Conservation (phyloP, 1,140 invertebrate genomes). For the Saccostrea cuccullata region DNA sequence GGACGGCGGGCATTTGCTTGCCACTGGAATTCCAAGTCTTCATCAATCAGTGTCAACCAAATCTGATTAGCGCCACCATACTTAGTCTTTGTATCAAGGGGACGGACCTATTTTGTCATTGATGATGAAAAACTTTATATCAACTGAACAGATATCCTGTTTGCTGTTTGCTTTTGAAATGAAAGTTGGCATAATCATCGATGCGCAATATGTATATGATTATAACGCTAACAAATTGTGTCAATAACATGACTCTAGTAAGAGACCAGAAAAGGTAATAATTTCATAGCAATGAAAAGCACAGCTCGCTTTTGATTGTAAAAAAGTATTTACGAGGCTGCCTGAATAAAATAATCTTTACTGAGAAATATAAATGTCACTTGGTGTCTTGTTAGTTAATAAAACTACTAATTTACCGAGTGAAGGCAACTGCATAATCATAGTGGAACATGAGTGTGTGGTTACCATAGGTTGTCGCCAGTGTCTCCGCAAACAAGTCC, state of each 20-base stretch:
- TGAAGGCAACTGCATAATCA: conserved; percentile 46
- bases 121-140: conserved; percentile 24
- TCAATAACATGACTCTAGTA: background rate
- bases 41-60: conserved; percentile 21
- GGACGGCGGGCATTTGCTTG: background rate
- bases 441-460: conserved; percentile 17
- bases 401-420: conserved; percentile 25
- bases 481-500: conserved; percentile 43
- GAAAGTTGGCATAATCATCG: background rate
- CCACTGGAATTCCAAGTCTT: conserved; percentile 21
- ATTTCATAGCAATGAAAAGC: background rate
- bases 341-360: background rate
- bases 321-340: background rate
- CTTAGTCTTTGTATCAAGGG: conserved; percentile 5
- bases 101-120: conserved; percentile 14
- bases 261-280: background rate
- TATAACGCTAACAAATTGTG: background rate
- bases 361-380: background rate
- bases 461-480: background rate
- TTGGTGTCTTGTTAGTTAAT: background rate
- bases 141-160: conserved; percentile 13
- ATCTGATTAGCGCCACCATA: background rate
- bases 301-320: background rate
- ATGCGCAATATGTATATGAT: background rate
- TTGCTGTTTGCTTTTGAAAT: conserved; percentile 30